phyloP scores from a whole-genome alignment of 2,113 vertebrate genomes.

The Heteronetta atricapilla region DNA sequence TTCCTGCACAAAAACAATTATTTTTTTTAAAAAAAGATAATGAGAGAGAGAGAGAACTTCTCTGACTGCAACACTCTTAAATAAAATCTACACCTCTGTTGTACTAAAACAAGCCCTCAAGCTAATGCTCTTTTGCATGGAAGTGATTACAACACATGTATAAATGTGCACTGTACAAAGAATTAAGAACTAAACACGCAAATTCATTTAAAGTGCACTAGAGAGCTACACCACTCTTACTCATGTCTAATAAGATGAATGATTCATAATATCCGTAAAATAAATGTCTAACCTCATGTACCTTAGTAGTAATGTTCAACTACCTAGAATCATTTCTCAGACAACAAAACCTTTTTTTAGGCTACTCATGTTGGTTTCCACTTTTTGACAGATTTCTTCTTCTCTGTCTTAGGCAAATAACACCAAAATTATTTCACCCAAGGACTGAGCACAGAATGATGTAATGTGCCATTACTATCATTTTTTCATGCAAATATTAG shows the following conservation, averaged over 20 bases:
- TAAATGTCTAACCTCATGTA: conserved; percentile 30
- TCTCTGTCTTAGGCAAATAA: background rate
- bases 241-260: conserved; percentile 60
- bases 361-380: background rate
- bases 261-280: conserved; percentile 59
- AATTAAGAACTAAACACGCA: conserved; percentile 23
- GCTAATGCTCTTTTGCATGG: background rate
- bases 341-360: background rate
- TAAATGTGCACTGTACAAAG: background rate
- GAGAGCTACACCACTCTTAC: conserved; percentile 30
- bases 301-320: conserved; percentile 31
- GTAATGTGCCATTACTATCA: background rate
- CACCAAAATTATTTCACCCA: background rate
- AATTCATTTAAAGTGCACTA: conserved; percentile 60
- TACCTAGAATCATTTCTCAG: conserved; percentile 31
- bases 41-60: background rate
- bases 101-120: background rate
- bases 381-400: background rate
- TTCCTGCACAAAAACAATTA: background rate
- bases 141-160: background rate
- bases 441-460: background rate
- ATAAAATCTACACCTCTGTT: background rate
- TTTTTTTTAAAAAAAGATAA: background rate
- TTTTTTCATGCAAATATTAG: background rate
- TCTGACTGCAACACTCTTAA: background rate